Base-by-base conservation (phyloP, 2,888 invertebrate genomes). In the Zygaena filipendulae region DNA sequence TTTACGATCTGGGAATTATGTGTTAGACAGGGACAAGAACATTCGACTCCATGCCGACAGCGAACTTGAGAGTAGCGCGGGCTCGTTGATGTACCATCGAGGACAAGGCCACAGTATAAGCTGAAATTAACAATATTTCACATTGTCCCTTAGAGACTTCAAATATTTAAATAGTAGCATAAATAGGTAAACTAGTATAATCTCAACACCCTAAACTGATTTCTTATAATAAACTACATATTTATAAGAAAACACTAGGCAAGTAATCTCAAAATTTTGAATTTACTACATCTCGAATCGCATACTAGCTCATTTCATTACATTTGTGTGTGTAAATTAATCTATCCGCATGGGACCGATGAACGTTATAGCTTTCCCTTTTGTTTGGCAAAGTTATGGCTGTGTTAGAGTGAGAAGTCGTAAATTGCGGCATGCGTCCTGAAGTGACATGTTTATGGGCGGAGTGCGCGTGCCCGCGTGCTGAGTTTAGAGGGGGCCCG, bases 1-100 rank as follows among this genome's bases (percentile, higher is more conserved):
- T 81, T 81, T 81, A 81, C 81, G 81, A 81, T 63, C 81, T 81
- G 81, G 81, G 81, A 81, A 81, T 77, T 81, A 77, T 70, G 72
- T 66, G 81, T 72, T 69, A 64, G 80, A 81, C 55, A 53, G 77
- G 63, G 81, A 81, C 66, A 66, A 70, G 71, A 70, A 67, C 63
- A 75, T 69, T 66, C 63, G 62, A 68, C 72, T 72, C 74, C 63
- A 59, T 53, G 63, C 69, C 64, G 69, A 57, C 67, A 60, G 61
- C 61, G 49, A 68, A 67, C 59, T 59, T 55, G 57, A 64, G 59
- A 59, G 56, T 49, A n/a, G n/a, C 60, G 61, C 61, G 55, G 51
- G 55, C 52, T 50, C 63, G 67, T 55, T 67, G 62, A 61, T 63
- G 53, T 39, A 37, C 38, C 58, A 52, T 52, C 48, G 61, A 74